A percentile compares a stretch with the other conserved stretches of the same genome.
Evolutionary conservation across 1,140 invertebrate genomes (phyloP).

Genomic region (Patella vulgata): DNA sequence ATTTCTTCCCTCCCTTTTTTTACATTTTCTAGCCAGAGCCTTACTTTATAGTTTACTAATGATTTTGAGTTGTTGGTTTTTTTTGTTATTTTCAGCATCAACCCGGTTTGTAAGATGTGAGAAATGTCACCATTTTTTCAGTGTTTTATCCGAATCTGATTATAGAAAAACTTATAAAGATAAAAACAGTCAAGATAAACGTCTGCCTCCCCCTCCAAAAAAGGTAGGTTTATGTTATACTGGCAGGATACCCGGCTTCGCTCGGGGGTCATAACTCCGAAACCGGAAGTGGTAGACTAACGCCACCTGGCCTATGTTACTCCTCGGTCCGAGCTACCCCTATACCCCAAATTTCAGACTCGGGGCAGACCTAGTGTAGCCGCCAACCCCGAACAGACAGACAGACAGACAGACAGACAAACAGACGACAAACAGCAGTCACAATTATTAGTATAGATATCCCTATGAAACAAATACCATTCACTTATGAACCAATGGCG

Average conservation of each 20-base stretch:
- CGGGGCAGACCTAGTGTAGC: too few relatives aligned
- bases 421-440: too few relatives aligned
- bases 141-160: slow-evolving; percentile 93
- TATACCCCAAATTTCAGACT: too few relatives aligned
- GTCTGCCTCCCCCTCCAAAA: slow-evolving; percentile 88
- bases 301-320: too few relatives aligned
- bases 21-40: not conserved
- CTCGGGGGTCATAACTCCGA: too few relatives aligned
- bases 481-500: too few relatives aligned
- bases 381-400: too few relatives aligned
- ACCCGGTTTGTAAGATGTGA: slow-evolving; percentile 97
- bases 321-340: too few relatives aligned
- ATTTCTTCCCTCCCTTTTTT: not conserved
- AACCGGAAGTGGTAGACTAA: too few relatives aligned
- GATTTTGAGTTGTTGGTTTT: not conserved
- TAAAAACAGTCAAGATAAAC: slow-evolving; percentile 66
- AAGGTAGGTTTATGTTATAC: slow-evolving; percentile 74
- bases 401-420: too few relatives aligned
- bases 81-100: slow-evolving; percentile 71
- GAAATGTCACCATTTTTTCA: slow-evolving; percentile 97
- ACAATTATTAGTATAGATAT: not conserved
- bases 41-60: slow-evolving; percentile 21
- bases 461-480: not conserved
- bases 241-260: too few relatives aligned
- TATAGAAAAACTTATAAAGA: slow-evolving; percentile 83